Conservation (phyloP, 2,797 vertebrate species). For the Tachyglossus aculeatus region DNA sequence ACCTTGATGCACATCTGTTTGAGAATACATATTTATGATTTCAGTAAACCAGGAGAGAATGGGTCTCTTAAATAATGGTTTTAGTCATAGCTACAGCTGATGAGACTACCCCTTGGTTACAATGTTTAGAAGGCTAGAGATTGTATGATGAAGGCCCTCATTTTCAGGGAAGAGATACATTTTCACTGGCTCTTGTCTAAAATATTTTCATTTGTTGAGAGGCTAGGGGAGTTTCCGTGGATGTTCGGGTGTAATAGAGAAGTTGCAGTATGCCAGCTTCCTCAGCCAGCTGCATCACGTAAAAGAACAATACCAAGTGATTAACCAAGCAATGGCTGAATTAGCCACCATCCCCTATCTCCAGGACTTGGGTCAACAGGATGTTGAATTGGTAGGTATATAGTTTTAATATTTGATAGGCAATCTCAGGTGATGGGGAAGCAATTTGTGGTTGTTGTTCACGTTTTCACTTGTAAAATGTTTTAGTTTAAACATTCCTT, state of each 20-base stretch:
- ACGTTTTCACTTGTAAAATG: background rate
- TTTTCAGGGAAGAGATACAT: background rate
- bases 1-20: no score
- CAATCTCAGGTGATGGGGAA: constrained; percentile 39
- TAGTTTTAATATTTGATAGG: constrained; percentile 52
- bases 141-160: background rate
- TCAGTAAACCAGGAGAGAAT: no score
- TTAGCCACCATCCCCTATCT: constrained; percentile 76
- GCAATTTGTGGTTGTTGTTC: constrained; percentile 24
- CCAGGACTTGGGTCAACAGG: constrained; percentile 72
- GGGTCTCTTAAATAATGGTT: no score
- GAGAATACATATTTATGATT: no score
- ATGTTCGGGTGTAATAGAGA: constrained; percentile 74
- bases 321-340: constrained; percentile 78
- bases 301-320: constrained; percentile 69
- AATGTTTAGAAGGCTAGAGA: constrained; percentile 8
- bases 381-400: constrained; percentile 68
- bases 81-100: no score
- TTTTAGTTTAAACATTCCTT: constrained; percentile 42
- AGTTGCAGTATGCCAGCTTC: constrained; percentile 73
- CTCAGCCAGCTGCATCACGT: constrained; percentile 67
- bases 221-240: constrained; percentile 59
- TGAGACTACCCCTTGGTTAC: constrained; percentile 26
- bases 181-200: constrained; percentile 28
- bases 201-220: constrained; percentile 25